Percentiles rank a stretch among this genome's conserved stretches.
These are phyloP conservation scores for Collichthys lucidus DNA, from an alignment of 2,113 vertebrate genomes.

Conservation along the genomic window DNA sequence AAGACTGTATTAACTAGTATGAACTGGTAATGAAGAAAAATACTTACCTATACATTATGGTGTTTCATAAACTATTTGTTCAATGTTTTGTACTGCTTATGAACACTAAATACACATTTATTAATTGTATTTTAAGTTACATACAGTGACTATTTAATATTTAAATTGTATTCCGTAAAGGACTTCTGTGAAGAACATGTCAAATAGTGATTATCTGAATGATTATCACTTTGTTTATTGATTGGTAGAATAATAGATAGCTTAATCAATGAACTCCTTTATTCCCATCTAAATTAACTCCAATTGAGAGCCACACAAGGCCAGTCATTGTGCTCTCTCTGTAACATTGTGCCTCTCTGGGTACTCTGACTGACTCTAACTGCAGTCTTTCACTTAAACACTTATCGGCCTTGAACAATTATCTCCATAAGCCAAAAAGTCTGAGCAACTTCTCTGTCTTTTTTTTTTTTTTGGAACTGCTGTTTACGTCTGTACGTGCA, in stretches of 20 bases:
- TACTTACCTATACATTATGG: background rate
- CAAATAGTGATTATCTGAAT: slow-evolving; percentile 6
- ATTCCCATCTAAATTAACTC: slow-evolving; percentile 28
- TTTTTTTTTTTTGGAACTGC: background rate
- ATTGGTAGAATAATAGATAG: background rate
- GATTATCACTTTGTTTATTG: slow-evolving; percentile 5
- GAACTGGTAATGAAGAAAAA: background rate
- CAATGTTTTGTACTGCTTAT: background rate
- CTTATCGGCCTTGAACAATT: slow-evolving; percentile 19
- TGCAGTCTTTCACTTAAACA: slow-evolving; percentile 33
- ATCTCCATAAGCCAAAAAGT: slow-evolving; percentile 40
- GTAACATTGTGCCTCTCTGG: slow-evolving; percentile 20
- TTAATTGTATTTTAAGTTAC: background rate
- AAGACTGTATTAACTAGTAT: background rate
- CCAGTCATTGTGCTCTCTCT: slow-evolving; percentile 29
- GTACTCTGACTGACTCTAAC: slow-evolving; percentile 32
- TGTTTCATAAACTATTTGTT: background rate
- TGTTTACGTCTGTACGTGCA: background rate
- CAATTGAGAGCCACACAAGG: slow-evolving; percentile 27
- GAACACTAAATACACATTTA: background rate
- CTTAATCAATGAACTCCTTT: slow-evolving; percentile 37
- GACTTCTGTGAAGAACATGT: background rate
- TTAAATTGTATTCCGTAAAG: background rate
- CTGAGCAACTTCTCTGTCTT: slow-evolving; percentile 17
- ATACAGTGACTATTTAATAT: background rate